phyloP scores from a whole-genome alignment of 2,113 vertebrate species.

The Cinclus cinclus region DNA sequence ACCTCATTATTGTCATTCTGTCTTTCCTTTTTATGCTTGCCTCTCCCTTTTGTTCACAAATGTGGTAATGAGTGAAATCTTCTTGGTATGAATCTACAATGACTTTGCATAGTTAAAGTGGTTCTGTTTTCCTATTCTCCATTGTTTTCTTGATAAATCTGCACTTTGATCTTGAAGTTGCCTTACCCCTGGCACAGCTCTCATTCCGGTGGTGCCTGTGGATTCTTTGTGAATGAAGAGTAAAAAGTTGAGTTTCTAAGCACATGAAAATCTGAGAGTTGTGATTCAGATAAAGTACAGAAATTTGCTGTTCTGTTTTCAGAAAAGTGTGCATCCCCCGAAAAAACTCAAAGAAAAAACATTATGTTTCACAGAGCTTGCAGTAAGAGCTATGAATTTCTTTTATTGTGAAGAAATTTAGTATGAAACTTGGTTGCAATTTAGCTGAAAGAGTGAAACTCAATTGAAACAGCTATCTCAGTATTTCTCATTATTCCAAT shows the following conservation, averaged over 20 bases:
- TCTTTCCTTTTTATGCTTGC: neutral
- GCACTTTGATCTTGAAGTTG: conserved; percentile 40
- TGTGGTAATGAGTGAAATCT: neutral
- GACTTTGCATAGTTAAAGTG: neutral
- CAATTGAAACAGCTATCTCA: neutral
- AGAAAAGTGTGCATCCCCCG: neutral
- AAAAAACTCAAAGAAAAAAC: neutral
- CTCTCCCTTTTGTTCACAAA: neutral
- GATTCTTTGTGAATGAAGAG: neutral
- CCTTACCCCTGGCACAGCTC: neutral
- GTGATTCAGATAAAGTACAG: neutral
- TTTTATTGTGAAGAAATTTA: neutral
- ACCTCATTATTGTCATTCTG: neutral
- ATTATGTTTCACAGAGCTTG: neutral
- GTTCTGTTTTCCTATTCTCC: conserved; percentile 8
- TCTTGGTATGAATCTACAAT: conserved; percentile 1
- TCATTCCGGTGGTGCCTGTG: fast-evolving
- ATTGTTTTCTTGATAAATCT: conserved; percentile 46
- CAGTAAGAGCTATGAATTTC: neutral
- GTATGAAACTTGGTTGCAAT: neutral
- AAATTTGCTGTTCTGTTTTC: neutral
- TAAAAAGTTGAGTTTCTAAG: neutral
- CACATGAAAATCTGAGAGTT: neutral
- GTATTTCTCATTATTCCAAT: neutral
- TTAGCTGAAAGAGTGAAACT: neutral